Evolutionary conservation across 1,140 invertebrate genomes (phyloP).

Genomic region (Procambarus clarkii): DNA sequence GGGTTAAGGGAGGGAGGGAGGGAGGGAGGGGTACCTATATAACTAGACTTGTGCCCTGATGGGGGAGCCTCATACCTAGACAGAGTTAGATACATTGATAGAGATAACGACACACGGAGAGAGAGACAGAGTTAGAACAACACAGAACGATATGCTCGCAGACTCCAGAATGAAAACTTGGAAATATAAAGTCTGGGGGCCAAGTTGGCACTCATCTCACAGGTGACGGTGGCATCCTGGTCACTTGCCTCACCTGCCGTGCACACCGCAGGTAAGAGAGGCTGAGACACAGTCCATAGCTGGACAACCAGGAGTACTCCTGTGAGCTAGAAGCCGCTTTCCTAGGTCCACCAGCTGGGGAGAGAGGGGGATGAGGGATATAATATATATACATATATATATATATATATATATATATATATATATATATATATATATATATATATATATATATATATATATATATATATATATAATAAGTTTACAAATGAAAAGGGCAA

Average conservation of each 20-base stretch:
- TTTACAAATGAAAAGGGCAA: no score
- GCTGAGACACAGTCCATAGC: background rate
- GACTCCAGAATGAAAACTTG: no score
- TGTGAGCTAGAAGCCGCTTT: background rate
- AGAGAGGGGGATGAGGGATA: no score
- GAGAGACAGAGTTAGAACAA: background rate
- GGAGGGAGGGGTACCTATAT: background rate
- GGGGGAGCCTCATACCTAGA: no score
- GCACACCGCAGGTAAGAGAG: constrained; percentile 5
- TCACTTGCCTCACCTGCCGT: background rate
- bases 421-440: constrained; percentile 12
- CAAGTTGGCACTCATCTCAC: no score
- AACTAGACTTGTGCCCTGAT: no score
- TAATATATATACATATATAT: background rate
- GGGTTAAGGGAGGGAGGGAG: background rate
- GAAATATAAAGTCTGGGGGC: no score
- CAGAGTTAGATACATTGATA: background rate
- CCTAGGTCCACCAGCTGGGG: constrained; percentile 34
- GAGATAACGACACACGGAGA: background rate
- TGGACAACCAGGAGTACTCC: constrained; percentile 24
- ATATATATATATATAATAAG: background rate
- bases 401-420: constrained; percentile 12
- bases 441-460: constrained; percentile 6
- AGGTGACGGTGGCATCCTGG: background rate
- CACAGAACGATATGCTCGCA: no score